Evolutionary conservation across 2,797 vertebrate genomes (phyloP).

Genomic region (Perodicticus potto): DNA sequence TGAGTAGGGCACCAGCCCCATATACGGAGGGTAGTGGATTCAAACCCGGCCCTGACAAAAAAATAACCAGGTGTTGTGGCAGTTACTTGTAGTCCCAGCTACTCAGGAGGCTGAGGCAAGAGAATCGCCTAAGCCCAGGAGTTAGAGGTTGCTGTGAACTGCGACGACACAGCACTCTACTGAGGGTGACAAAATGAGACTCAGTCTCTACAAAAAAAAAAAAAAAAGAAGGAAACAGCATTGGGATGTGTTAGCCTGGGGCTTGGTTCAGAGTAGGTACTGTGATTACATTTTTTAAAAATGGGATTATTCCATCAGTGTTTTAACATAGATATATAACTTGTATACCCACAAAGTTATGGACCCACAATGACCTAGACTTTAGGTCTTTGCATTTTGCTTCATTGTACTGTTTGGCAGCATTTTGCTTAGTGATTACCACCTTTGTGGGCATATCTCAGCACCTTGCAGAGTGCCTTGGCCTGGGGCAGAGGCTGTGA

Average conservation of each 20-base stretch:
- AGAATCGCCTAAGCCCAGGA: too few species aligned
- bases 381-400: not conserved
- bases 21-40: too few species aligned
- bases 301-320: rapidly evolving
- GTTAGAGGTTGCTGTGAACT: too few species aligned
- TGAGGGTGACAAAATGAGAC: too few species aligned
- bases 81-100: too few species aligned
- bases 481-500: not conserved
- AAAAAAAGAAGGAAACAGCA: not conserved
- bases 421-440: not conserved
- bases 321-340: not conserved
- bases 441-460: not conserved
- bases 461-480: not conserved
- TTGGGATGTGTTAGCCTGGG: rapidly evolving
- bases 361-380: not conserved
- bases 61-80: too few species aligned
- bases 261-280: not conserved
- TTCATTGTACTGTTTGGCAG: not conserved
- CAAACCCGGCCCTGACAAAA: too few species aligned
- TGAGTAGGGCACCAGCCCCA: too few species aligned
- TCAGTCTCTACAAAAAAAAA: too few species aligned
- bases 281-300: not conserved
- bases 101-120: too few species aligned
- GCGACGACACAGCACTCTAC: too few species aligned
- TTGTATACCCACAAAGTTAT: not conserved